Evolutionary conservation across 2,888 invertebrate species (phyloP).

Genomic region (Chrysotoxum bicinctum): DNA sequence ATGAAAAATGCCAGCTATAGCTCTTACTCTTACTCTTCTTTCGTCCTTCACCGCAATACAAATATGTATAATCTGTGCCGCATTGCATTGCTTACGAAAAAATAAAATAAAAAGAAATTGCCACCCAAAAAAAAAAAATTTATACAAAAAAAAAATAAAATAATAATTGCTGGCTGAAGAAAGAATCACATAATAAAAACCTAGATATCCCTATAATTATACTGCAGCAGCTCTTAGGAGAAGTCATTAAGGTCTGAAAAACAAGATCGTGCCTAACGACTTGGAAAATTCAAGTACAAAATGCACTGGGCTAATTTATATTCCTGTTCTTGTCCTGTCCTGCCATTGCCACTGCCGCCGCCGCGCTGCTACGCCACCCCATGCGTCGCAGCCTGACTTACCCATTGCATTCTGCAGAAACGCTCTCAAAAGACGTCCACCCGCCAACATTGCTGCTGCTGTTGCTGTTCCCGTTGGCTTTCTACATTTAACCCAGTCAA

Average conservation of each 20-base stretch:
- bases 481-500: background rate
- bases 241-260: slow-evolving; percentile 74
- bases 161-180: slow-evolving; percentile 50
- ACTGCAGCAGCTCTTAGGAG: slow-evolving; percentile 68
- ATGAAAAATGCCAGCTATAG: background rate
- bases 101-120: background rate
- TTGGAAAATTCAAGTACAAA: slow-evolving; percentile 74
- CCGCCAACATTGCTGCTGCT: slow-evolving; percentile 22
- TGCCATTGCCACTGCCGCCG: background rate
- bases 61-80: background rate
- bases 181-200: slow-evolving; percentile 61
- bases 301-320: slow-evolving; percentile 73
- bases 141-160: slow-evolving; percentile 22
- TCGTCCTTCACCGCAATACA: slow-evolving; percentile 22
- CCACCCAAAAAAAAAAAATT: background rate
- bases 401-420: background rate
- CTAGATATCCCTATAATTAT: slow-evolving; percentile 70
- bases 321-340: slow-evolving; percentile 44
- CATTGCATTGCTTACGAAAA: slow-evolving; percentile 19
- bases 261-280: slow-evolving; percentile 74
- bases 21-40: background rate
- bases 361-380: background rate
- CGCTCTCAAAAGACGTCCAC: slow-evolving; percentile 13
- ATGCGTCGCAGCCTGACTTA: background rate
- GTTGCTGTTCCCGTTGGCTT: slow-evolving; percentile 15